Evolutionary conservation across 1,140 invertebrate species (phyloP).

Genomic region (Micrasema longulum): DNA sequence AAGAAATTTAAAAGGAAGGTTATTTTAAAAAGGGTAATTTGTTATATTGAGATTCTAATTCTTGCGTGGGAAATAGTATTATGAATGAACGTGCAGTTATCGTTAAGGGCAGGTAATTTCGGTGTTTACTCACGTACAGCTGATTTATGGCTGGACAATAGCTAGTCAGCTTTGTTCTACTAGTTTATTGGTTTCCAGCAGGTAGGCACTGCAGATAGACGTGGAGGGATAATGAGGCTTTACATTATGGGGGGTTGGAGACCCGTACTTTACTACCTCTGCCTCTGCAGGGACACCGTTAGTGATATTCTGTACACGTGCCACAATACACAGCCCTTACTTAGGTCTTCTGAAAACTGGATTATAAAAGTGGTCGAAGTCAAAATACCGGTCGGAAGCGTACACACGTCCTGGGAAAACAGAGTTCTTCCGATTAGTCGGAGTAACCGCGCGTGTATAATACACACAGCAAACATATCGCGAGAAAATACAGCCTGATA

Average conservation of each 20-base stretch:
- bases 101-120: neutral
- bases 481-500: no score
- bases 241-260: conserved; percentile 15
- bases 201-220: neutral
- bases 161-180: conserved; percentile 12
- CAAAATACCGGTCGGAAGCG: neutral
- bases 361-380: conserved; percentile 2
- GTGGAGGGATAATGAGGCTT: conserved; percentile 15
- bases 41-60: no score
- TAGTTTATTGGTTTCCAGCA: conserved; percentile 8
- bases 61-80: no score
- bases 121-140: conserved; percentile 10
- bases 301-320: neutral
- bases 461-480: no score
- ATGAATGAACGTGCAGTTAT: neutral
- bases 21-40: no score
- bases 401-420: neutral
- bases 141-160: conserved; percentile 19
- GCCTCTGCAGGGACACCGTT: neutral
- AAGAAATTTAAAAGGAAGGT: no score
- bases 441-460: no score
- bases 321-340: neutral
- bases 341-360: conserved; percentile 19
- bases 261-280: no score
- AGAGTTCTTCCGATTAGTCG: neutral